Conservation (phyloP, 2,797 vertebrate species). For the Anguilla megastoma region DNA sequence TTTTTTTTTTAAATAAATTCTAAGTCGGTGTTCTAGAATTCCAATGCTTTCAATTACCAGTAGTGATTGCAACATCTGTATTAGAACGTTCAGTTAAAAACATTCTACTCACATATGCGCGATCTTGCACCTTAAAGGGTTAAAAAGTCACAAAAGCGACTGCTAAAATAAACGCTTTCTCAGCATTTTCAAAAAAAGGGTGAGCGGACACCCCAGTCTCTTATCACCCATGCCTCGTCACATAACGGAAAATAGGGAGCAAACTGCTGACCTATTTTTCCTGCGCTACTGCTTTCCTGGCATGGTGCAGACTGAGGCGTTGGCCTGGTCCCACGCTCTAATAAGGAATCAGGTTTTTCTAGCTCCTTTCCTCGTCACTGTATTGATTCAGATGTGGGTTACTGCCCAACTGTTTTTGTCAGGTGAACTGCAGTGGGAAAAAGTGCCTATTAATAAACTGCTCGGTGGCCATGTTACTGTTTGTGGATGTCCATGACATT, state of each 20-base stretch:
- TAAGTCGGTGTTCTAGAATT: neutral
- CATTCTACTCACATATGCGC: too few species aligned
- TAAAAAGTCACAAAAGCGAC: neutral
- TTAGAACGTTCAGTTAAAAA: too few species aligned
- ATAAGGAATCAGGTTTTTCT: slow-evolving; percentile 15
- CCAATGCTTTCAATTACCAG: neutral
- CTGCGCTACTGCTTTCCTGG: neutral
- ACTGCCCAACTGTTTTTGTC: neutral
- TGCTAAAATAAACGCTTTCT: neutral
- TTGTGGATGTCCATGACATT: neutral
- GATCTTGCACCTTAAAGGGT: neutral
- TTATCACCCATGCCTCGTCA: neutral
- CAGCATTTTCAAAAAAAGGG: neutral
- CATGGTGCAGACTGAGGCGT: neutral
- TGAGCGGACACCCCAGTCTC: neutral
- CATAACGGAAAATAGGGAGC: neutral
- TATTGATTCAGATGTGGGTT: neutral
- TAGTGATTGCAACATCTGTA: too few species aligned
- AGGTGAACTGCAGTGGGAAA: neutral
- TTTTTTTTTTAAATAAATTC: neutral
- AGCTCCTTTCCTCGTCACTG: neutral
- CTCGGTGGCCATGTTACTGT: neutral
- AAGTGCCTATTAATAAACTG: neutral
- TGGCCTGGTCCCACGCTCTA: neutral
- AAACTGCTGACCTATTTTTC: neutral